Conservation (phyloP, 2,797 vertebrate genomes). For the Mormyrops attenuatus region DNA sequence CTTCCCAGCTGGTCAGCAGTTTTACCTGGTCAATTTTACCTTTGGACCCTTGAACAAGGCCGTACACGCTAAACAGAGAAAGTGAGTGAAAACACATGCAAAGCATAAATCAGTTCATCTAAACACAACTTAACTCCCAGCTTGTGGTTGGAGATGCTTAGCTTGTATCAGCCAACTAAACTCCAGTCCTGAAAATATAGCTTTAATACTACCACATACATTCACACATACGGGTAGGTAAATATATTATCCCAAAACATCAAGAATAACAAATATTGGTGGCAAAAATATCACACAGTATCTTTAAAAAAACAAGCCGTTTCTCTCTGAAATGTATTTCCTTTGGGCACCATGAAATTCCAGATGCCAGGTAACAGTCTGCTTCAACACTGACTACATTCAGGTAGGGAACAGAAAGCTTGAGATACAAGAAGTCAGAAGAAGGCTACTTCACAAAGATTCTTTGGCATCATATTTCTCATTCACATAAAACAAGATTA, state of each 20-base stretch:
- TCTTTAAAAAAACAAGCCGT: background rate
- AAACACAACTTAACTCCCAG: background rate
- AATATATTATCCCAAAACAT: background rate
- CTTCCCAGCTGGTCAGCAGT: background rate
- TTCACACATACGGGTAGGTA: background rate
- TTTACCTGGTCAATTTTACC: background rate
- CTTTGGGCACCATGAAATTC: background rate
- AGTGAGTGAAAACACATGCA: background rate
- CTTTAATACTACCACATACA: background rate
- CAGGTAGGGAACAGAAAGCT: background rate
- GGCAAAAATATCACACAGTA: background rate
- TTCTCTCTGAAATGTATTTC: background rate
- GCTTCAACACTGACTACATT: background rate
- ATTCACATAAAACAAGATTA: background rate
- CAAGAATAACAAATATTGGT: background rate
- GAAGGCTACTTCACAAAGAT: background rate
- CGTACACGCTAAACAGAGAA: background rate
- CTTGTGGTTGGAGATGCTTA: background rate
- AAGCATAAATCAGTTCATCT: background rate
- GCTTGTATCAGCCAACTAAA: background rate
- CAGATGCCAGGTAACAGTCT: background rate
- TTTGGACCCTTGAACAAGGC: background rate
- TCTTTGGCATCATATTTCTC: background rate
- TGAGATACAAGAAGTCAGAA: background rate
- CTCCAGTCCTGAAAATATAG: background rate